Evolutionary conservation across 2,113 vertebrate genomes (phyloP).

Genomic region (Leucopsar rothschildi): DNA sequence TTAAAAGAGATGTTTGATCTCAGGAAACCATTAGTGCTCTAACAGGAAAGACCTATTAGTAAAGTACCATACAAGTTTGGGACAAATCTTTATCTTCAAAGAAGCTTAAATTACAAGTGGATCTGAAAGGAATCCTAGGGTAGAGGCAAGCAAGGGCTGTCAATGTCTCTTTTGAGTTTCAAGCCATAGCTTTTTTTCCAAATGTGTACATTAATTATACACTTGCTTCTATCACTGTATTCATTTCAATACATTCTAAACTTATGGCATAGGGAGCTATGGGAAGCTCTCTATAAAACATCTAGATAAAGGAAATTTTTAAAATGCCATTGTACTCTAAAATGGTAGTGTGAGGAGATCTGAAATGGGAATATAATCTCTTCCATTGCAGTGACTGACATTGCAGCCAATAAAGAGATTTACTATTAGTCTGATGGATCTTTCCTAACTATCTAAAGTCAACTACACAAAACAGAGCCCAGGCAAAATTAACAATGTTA

Average conservation of each 20-base stretch:
- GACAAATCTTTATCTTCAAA: not conserved
- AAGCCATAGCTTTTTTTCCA: not conserved
- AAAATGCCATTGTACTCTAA: not conserved
- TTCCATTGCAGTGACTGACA: not conserved
- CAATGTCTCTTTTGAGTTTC: not conserved
- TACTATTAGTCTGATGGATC: not conserved
- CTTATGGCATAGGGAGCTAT: not conserved
- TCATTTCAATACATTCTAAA: not conserved
- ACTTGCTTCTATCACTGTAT: not conserved
- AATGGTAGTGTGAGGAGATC: not conserved
- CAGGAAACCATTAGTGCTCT: not conserved
- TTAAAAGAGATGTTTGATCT: not conserved
- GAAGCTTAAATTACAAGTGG: not conserved
- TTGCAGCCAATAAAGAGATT: not conserved
- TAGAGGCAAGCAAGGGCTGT: not conserved
- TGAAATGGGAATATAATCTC: not conserved
- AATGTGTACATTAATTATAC: not conserved
- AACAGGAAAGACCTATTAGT: not conserved
- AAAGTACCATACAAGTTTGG: not conserved
- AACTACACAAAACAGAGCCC: not conserved
- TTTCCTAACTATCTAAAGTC: not conserved
- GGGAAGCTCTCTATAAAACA: not conserved
- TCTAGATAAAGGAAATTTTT: not conserved
- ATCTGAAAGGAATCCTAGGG: not conserved
- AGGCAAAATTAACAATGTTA: not conserved